These are phyloP conservation scores for Heterocephalus glaber DNA, from an alignment of 2,113 vertebrate genomes.

Conservation along the genomic window DNA sequence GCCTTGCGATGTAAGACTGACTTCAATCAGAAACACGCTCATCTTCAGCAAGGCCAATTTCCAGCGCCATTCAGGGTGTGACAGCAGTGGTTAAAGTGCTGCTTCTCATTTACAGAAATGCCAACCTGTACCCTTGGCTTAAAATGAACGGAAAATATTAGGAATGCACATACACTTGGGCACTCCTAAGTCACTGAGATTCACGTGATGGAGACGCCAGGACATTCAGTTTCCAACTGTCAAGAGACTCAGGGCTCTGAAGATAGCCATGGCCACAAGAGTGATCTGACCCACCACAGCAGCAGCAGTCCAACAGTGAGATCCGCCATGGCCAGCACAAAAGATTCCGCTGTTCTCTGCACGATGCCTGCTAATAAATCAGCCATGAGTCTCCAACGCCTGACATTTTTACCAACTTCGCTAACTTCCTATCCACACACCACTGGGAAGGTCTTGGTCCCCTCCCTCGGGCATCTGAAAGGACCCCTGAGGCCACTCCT, in stretches of 20 bases:
- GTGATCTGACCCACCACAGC: background rate
- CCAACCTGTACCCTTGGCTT: background rate
- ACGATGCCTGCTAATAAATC: background rate
- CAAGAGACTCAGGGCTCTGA: background rate
- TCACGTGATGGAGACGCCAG: background rate
- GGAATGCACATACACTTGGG: too few relatives aligned
- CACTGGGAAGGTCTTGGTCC: background rate
- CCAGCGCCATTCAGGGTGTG: background rate
- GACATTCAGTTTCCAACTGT: background rate
- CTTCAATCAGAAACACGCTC: background rate
- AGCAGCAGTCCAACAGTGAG: too few relatives aligned
- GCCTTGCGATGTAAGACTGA: background rate
- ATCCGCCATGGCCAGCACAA: rapidly evolving
- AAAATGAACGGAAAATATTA: background rate
- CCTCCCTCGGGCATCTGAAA: background rate
- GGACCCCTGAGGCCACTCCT: background rate
- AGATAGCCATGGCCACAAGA: background rate
- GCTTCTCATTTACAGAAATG: background rate
- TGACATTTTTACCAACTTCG: background rate
- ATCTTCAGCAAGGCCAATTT: background rate
- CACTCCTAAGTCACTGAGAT: background rate
- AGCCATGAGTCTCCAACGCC: background rate
- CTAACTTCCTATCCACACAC: background rate
- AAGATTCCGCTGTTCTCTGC: background rate
- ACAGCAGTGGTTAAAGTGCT: background rate